Percentiles rank a stretch among this genome's conserved stretches.
phyloP scores from a whole-genome alignment of 2,888 invertebrate species.

The Scaeva pyrastri region DNA sequence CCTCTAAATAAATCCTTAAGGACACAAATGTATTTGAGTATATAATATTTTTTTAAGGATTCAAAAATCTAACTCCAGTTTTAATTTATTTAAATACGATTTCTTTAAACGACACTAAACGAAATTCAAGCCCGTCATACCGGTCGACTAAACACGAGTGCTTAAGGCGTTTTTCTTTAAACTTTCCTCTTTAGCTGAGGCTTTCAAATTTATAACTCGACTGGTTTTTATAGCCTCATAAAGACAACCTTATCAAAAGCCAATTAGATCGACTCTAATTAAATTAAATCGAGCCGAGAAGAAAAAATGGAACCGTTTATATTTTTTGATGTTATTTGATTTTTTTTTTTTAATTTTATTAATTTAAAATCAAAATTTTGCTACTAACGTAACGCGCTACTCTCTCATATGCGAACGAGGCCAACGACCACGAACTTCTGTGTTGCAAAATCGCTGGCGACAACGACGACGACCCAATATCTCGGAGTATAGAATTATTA shows the following conservation, averaged over 20 bases:
- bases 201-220: not conserved
- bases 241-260: not conserved
- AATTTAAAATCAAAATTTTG: constrained; percentile 4
- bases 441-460: constrained; percentile 55
- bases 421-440: constrained; percentile 76
- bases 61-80: not conserved
- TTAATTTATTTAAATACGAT: not conserved
- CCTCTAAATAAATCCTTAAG: not conserved
- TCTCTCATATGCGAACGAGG: constrained; percentile 68
- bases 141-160: constrained; percentile 26
- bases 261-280: not conserved
- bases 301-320: constrained; percentile 3
- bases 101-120: not conserved
- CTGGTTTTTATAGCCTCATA: not conserved
- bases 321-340: not conserved
- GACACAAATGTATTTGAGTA: not conserved
- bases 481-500: constrained; percentile 43
- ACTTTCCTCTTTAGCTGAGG: not conserved
- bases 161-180: not conserved
- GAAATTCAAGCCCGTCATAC: constrained; percentile 35
- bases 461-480: constrained; percentile 69
- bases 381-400: constrained; percentile 55
- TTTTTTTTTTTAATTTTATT: not conserved
- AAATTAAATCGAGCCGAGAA: constrained; percentile 3
- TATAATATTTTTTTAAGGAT: not conserved